Evolutionary conservation across 1,140 invertebrate genomes (phyloP).

Genomic region (Aphis craccivora): DNA sequence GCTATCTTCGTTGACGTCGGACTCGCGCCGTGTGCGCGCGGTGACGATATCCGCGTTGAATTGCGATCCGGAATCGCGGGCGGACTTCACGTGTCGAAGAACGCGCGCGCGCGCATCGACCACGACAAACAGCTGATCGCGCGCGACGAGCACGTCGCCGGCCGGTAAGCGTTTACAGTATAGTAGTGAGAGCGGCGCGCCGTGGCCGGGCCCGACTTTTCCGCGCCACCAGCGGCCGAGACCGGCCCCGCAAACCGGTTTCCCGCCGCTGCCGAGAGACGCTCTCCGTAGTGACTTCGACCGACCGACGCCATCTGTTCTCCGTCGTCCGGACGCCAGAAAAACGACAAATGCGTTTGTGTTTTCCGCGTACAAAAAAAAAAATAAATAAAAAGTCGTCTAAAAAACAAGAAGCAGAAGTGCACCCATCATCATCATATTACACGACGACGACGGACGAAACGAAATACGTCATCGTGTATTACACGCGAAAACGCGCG

Average conservation of each 20-base stretch:
- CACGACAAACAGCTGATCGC: neutral
- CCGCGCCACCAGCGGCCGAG: neutral
- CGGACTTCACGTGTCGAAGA: neutral
- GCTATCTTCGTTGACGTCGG: neutral
- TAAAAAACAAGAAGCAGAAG: neutral
- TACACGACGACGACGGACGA: neutral
- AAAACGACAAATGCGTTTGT: neutral
- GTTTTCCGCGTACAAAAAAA: neutral
- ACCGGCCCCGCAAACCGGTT: slow-evolving; percentile 22
- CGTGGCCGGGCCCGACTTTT: neutral
- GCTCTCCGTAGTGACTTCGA: neutral
- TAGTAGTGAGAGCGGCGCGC: neutral
- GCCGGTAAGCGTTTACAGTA: neutral
- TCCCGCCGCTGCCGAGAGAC: neutral
- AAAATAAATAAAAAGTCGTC: neutral
- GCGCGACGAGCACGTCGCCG: slow-evolving; percentile 20
- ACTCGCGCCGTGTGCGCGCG: neutral
- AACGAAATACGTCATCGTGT: neutral
- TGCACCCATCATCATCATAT: neutral
- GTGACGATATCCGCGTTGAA: neutral
- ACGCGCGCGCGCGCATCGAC: neutral
- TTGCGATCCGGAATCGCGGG: neutral
- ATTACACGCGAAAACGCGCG: neutral
- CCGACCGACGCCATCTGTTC: slow-evolving; percentile 37
- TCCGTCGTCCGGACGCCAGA: neutral